Evolutionary conservation across 2,888 invertebrate genomes (phyloP).

Genomic region (Acanthococcus lagerstroemiae): DNA sequence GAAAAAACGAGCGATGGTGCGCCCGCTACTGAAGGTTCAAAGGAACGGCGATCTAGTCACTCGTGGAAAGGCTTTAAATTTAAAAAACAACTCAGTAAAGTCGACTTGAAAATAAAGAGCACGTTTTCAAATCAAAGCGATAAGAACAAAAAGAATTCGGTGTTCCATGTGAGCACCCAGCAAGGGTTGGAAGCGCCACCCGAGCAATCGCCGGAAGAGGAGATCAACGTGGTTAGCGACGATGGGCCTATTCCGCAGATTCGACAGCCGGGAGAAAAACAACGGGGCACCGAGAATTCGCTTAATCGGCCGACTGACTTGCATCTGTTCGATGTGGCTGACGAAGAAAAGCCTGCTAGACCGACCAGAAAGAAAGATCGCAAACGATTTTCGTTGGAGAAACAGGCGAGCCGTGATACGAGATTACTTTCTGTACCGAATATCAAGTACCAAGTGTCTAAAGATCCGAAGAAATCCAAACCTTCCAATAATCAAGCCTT

Average conservation of each 20-base stretch:
- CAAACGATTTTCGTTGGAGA: constrained; percentile 37
- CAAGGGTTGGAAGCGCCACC: constrained; percentile 40
- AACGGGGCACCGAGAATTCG: constrained; percentile 8
- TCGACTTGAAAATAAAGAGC: constrained; percentile 62
- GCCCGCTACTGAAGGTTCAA: not conserved
- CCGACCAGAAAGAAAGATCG: constrained; percentile 35
- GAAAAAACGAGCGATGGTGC: not conserved
- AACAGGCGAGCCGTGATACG: constrained; percentile 47
- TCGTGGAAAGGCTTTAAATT: constrained; percentile 71
- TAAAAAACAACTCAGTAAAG: constrained; percentile 71
- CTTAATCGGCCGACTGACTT: constrained; percentile 54
- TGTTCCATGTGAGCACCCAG: constrained; percentile 35
- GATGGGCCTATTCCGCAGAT: constrained; percentile 18
- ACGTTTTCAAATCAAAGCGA: constrained; percentile 48
- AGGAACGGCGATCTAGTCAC: constrained; percentile 34
- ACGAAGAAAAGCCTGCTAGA: constrained; percentile 44
- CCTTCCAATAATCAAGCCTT: constrained; percentile 44
- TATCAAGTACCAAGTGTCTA: constrained; percentile 44
- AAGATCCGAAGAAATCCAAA: constrained; percentile 46
- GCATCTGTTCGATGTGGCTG: constrained; percentile 46
- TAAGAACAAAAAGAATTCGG: constrained; percentile 29
- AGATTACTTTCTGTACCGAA: constrained; percentile 68
- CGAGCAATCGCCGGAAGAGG: constrained; percentile 44
- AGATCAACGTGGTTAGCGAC: constrained; percentile 36
- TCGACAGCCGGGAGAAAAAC: constrained; percentile 1